phyloP scores from a whole-genome alignment of 2,113 vertebrate species.

The Pollimyrus isidori region DNA sequence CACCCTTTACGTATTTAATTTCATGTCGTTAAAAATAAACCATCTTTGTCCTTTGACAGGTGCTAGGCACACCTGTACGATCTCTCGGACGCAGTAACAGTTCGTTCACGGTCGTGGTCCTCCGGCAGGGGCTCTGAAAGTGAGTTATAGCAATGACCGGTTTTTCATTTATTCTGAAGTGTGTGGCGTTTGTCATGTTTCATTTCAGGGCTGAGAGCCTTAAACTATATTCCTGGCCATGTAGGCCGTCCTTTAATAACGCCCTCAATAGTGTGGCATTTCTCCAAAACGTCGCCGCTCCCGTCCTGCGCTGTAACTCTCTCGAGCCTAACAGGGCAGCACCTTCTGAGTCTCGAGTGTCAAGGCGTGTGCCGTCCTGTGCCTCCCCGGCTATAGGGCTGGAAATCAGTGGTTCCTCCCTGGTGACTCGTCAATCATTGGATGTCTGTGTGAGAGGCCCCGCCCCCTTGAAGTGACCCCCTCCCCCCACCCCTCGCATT shows the following conservation, averaged over 20 bases:
- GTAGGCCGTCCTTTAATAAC: background rate
- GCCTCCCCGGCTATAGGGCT: background rate
- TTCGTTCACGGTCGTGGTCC: background rate
- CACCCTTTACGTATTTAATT: background rate
- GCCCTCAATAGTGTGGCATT: background rate
- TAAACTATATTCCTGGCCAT: background rate
- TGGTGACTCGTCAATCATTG: background rate
- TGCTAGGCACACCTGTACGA: background rate
- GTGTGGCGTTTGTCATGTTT: background rate
- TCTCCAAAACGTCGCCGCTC: background rate
- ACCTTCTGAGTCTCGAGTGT: background rate
- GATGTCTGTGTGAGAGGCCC: background rate
- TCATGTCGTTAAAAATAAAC: background rate
- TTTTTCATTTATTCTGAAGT: background rate
- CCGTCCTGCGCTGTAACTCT: background rate
- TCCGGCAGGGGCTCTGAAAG: background rate
- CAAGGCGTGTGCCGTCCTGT: background rate
- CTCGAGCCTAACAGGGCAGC: background rate
- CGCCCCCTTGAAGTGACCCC: background rate
- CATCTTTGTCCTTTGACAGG: background rate
- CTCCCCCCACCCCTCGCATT: too few species aligned
- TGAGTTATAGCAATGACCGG: background rate
- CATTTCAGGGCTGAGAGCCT: background rate
- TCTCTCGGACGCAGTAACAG: background rate
- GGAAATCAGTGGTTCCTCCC: background rate